Evolutionary conservation across 2,888 invertebrate genomes (phyloP).

Genomic region (Tetanocera ferruginea): DNA sequence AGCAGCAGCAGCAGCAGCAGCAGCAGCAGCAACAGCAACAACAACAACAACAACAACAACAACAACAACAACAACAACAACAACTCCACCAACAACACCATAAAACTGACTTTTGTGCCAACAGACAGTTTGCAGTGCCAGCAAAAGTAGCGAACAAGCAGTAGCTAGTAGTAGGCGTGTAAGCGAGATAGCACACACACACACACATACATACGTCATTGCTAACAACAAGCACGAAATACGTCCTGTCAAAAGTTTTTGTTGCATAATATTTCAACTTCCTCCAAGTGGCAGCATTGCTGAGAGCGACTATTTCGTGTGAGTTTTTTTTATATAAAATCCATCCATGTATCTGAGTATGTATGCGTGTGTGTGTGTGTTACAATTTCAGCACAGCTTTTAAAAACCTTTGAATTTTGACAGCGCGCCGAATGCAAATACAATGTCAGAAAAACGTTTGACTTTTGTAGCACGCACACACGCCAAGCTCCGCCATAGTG

Average conservation of each 20-base stretch:
- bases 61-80: neutral
- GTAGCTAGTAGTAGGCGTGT: neutral
- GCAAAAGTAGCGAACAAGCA: neutral
- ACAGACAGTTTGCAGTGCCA: too few species aligned
- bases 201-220: neutral
- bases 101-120: too few species aligned
- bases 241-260: constrained; percentile 27
- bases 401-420: constrained; percentile 39
- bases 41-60: neutral
- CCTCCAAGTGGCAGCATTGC: constrained; percentile 29
- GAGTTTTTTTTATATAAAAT: neutral
- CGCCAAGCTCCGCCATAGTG: neutral
- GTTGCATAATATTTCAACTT: constrained; percentile 35
- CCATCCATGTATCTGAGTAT: neutral
- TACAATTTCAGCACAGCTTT: neutral
- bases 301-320: constrained; percentile 5
- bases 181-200: neutral
- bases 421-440: constrained; percentile 56
- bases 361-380: neutral
- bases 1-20: neutral
- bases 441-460: constrained; percentile 4
- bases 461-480: neutral
- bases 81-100: too few species aligned
- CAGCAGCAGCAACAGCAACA: neutral
- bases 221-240: neutral